These are phyloP conservation scores for Phalacrocorax carbo DNA, from an alignment of 2,113 vertebrate genomes.

Conservation along the genomic window DNA sequence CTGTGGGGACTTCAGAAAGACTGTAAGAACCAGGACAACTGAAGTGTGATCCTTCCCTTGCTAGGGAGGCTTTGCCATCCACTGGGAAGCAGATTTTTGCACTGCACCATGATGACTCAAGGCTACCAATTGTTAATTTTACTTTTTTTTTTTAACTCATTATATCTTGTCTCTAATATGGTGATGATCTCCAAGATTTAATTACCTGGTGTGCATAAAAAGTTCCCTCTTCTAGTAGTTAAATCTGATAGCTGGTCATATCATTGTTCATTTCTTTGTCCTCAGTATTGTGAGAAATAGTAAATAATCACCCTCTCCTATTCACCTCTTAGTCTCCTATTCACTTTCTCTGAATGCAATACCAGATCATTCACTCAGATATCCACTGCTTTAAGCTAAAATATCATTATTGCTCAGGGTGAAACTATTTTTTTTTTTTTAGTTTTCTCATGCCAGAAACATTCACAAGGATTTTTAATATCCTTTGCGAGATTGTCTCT, in stretches of 20 bases:
- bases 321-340: not conserved
- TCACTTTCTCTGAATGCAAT: not conserved
- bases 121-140: not conserved
- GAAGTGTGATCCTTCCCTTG: not conserved
- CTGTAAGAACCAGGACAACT: not conserved
- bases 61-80: not conserved
- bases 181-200: not conserved
- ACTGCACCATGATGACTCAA: not conserved
- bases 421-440: not conserved
- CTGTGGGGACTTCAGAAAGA: not conserved
- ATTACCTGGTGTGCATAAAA: not conserved
- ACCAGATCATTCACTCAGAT: constrained; percentile 33
- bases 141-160: not conserved
- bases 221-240: not conserved
- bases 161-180: not conserved
- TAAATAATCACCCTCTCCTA: constrained; percentile 12
- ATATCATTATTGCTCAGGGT: not conserved
- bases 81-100: not conserved
- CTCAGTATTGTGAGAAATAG: constrained; percentile 16
- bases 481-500: constrained; percentile 43
- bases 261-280: not conserved
- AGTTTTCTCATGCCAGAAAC: constrained; percentile 12
- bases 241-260: not conserved
- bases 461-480: constrained; percentile 60
- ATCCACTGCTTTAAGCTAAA: not conserved